A percentile compares a stretch with the other conserved stretches of the same genome.
Conservation (phyloP, 2,797 vertebrate genomes). For the Muscicapa striata region DNA sequence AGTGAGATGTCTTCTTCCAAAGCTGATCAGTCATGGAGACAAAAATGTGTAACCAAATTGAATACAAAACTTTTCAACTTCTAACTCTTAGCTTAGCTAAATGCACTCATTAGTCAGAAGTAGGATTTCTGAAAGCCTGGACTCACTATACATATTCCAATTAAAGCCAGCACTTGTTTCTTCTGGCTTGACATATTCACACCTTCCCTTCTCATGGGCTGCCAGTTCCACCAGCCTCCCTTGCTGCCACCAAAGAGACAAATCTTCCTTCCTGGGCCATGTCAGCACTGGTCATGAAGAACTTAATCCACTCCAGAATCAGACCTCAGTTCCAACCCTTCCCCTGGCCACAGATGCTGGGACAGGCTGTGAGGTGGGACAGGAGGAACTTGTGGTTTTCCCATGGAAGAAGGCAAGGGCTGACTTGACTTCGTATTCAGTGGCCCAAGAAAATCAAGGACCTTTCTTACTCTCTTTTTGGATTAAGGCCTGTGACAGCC, state of each 20-base stretch:
- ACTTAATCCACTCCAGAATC: not conserved
- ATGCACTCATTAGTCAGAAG: not conserved
- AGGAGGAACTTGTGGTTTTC: not conserved
- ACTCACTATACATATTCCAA: not conserved
- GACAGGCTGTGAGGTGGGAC: not conserved
- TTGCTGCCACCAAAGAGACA: not conserved
- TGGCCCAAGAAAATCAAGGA: not conserved
- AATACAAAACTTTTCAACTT: constrained; percentile 2
- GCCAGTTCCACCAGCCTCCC: not conserved
- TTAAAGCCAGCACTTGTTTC: not conserved
- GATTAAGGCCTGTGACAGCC: not conserved
- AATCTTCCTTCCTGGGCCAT: not conserved
- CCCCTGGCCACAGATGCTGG: not conserved
- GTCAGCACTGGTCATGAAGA: not conserved
- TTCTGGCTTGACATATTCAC: not conserved
- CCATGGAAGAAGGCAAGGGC: not conserved
- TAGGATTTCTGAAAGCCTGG: not conserved
- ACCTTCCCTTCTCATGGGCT: not conserved
- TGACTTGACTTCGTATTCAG: not conserved
- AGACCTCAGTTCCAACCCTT: not conserved
- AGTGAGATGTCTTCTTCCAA: constrained; percentile 31
- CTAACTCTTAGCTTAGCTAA: not conserved
- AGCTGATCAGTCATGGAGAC: constrained; percentile 9
- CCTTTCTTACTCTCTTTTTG: not conserved
- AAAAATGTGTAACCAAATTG: not conserved